Percentiles rank a stretch among this genome's conserved stretches.
phyloP scores from a whole-genome alignment of 2,888 invertebrate species.

The Meteorus cinctellus region DNA sequence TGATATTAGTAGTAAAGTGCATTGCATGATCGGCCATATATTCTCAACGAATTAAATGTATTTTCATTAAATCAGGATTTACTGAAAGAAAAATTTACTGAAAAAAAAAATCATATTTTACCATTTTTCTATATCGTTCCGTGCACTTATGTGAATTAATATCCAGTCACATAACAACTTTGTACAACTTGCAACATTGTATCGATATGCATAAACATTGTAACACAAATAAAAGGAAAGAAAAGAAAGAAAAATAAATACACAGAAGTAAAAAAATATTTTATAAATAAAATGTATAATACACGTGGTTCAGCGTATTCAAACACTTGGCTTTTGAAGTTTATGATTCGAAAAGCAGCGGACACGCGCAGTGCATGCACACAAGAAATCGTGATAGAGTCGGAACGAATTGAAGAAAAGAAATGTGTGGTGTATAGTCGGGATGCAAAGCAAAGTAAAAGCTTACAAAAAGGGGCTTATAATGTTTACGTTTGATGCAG shows the following conservation, averaged over 20 bases:
- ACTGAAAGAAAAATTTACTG: neutral
- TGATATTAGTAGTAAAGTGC: neutral
- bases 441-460: constrained; percentile 32
- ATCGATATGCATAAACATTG: neutral
- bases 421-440: constrained; percentile 40
- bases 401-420: constrained; percentile 45
- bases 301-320: constrained; percentile 9
- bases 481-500: neutral
- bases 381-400: constrained; percentile 49
- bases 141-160: neutral
- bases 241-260: neutral
- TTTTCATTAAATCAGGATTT: neutral
- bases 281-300: constrained; percentile 21
- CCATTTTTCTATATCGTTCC: neutral
- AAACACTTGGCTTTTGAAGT: constrained; percentile 35
- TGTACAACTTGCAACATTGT: neutral
- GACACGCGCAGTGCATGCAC: constrained; percentile 35
- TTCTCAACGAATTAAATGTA: neutral
- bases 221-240: neutral
- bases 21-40: neutral
- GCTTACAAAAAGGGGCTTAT: constrained; percentile 5
- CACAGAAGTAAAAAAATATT: neutral
- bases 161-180: neutral
- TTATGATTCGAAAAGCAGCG: constrained; percentile 41
- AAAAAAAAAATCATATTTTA: neutral